These are phyloP conservation scores for Ectemnius cavifrons DNA, from an alignment of 2,888 invertebrate species.

Conservation along the genomic window DNA sequence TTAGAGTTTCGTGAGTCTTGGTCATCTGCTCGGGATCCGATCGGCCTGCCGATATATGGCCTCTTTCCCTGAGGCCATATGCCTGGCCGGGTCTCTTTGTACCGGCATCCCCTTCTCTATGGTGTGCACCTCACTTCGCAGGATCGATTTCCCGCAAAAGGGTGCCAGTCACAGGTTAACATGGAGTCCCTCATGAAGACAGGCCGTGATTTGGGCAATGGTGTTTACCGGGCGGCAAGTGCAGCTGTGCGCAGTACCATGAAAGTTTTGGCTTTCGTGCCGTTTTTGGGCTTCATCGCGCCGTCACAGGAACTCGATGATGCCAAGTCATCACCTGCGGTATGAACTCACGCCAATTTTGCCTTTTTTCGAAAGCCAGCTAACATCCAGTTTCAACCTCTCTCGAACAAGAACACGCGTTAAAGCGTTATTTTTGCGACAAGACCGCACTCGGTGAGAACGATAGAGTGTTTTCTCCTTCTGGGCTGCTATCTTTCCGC, in stretches of 20 bases:
- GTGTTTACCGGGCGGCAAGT: slow-evolving; percentile 71
- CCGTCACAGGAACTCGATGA: slow-evolving; percentile 53
- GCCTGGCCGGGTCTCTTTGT: no score
- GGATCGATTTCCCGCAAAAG: not conserved
- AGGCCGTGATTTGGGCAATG: slow-evolving; percentile 71
- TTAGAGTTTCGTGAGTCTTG: not conserved
- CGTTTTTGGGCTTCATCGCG: slow-evolving; percentile 68
- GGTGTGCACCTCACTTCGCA: no score
- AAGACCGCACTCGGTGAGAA: no score
- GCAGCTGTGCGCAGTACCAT: slow-evolving; percentile 71
- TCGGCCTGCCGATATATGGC: not conserved
- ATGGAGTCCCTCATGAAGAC: slow-evolving; percentile 75
- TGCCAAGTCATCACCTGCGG: slow-evolving; percentile 54
- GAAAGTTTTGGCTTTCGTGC: slow-evolving; percentile 71
- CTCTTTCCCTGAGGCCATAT: no score
- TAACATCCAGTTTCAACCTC: no score
- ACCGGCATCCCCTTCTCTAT: no score
- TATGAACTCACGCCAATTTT: slow-evolving; percentile 44
- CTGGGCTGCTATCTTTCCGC: no score
- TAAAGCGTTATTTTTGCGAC: no score
- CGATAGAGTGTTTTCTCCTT: no score
- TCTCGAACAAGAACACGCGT: no score
- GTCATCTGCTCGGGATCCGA: not conserved
- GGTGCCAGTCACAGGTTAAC: not conserved
- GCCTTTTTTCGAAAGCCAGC: no score